Evolutionary conservation across 2,113 vertebrate species (phyloP), one percentile per base, ranked within the genome.

Genomic region (Picathartes gymnocephalus): DNA sequence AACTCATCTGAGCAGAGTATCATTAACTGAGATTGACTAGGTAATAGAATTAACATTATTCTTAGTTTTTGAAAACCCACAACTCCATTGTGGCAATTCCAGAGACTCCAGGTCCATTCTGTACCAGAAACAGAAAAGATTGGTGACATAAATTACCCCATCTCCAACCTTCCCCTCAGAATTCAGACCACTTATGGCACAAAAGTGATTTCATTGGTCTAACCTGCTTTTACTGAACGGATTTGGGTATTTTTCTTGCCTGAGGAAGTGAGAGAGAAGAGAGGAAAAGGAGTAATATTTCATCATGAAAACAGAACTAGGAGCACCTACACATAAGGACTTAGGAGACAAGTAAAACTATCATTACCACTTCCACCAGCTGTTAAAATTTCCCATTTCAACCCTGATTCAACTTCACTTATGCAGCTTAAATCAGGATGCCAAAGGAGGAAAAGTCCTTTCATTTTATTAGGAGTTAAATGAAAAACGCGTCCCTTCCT

Each of bases 381-480:
- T 71, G 83, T 84, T 70, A 28, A 70, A 62, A 85, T 86, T 74
- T 56, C 56, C 57, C 30, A 48, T 42, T 90, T 71, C 54, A 88
- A 15, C 53, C 48, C 44, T 47, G 76, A 88, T 74, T 60, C 44
- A 56, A 57, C 61, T 68, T 76, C 62, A 83, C 45, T 57, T 45
- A 28, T 20, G 20, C 35, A 45, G 64, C 37, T 91, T 44, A 15
- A 93, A 91, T 73, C 27, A 18, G 35, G 30, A 88, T 45, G 68
- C 77, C 56, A 71, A 62, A 76, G 69, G 48, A 91, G 48, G 73
- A 31, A n/a, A 92, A 96, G 80, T 9, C 54, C 81, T 94, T 64
- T 64, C 37, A 57, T 91, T 93, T 94, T 85, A 89, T 40, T 85
- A 90, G 65, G 48, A 85, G 74, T 56, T 79, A 91, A 91, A 71